Evolutionary conservation across 2,888 invertebrate genomes (phyloP), one percentile per base, ranked within the genome.

Genomic region (Acleris holmiana): DNA sequence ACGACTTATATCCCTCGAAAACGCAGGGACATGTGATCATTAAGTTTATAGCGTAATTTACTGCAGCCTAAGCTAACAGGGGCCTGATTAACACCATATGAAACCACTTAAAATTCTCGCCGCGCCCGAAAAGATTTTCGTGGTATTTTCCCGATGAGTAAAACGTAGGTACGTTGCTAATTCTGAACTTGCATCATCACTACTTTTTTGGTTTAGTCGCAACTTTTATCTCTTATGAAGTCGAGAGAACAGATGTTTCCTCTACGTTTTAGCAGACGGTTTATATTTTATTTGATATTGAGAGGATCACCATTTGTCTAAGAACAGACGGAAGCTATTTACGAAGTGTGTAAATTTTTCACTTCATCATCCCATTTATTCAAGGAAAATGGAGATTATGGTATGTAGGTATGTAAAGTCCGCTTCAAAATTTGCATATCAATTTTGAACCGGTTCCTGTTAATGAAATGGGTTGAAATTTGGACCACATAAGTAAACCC

Each of bases 191-290:
- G 41, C 55, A 51, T 64, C 67, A 60, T 64, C 55, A 21, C 25
- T 17, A 21, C 10, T 35, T 53, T 53, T 54, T 51, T 53, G 44
- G 59, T 58, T 35, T 44, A 60, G 51, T 59, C 63, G 68, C 67
- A 57, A 63, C 67, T 70, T 71, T 55, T 23, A 17, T 44, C 64
- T 61, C 68, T 67, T 66, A 64, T 71, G 74, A 73, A 75, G 69
- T 68, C 70, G 67, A 69, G 71, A 76, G 74, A 81, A 76, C 82
- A 80, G 73, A 82, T 82, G 79, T 81, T 83, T 79, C 77, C 78
- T 79, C 73, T 78, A 75, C 69, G 76, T 74, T 77, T 75, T 76
- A 73, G 74, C 71, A 73, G 72, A n/a, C 51, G 74, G 71, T 76
- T 74, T 75, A 74, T 76, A 50, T 61, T 56, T 71, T 63, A 50